A percentile compares a stretch with the other conserved stretches of the same genome.
phyloP scores from a whole-genome alignment of 2,113 vertebrate genomes.

The Grantiella picta region DNA sequence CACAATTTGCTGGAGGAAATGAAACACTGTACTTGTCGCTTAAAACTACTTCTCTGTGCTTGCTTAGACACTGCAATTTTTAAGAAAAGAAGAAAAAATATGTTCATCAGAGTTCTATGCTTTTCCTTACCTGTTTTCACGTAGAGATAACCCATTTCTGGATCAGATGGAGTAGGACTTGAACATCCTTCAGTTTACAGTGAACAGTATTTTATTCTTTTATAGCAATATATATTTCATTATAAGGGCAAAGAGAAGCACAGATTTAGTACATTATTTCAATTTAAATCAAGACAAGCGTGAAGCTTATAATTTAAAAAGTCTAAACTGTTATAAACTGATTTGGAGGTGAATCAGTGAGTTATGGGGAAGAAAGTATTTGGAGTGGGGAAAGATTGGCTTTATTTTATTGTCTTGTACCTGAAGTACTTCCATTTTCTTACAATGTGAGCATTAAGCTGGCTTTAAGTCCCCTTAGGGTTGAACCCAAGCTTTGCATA shows the following conservation, averaged over 20 bases:
- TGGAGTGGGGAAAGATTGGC: not conserved
- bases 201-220: not conserved
- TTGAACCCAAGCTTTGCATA: not conserved
- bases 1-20: constrained; percentile 13
- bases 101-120: not conserved
- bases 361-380: not conserved
- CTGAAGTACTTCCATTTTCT: not conserved
- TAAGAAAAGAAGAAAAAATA: not conserved
- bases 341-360: not conserved
- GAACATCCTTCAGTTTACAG: not conserved
- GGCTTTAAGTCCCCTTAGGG: not conserved
- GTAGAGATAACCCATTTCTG: not conserved
- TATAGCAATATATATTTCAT: not conserved
- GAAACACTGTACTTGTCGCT: not conserved
- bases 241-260: not conserved
- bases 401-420: not conserved
- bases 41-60: not conserved
- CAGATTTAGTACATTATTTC: not conserved
- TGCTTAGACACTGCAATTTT: not conserved
- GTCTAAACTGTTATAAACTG: not conserved
- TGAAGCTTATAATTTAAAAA: not conserved
- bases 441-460: not conserved
- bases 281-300: not conserved
- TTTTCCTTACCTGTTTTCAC: not conserved
- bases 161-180: not conserved